Evolutionary conservation across 1,140 invertebrate genomes (phyloP), one percentile per base, ranked within the genome.

Genomic region (Lepidurus arcticus): DNA sequence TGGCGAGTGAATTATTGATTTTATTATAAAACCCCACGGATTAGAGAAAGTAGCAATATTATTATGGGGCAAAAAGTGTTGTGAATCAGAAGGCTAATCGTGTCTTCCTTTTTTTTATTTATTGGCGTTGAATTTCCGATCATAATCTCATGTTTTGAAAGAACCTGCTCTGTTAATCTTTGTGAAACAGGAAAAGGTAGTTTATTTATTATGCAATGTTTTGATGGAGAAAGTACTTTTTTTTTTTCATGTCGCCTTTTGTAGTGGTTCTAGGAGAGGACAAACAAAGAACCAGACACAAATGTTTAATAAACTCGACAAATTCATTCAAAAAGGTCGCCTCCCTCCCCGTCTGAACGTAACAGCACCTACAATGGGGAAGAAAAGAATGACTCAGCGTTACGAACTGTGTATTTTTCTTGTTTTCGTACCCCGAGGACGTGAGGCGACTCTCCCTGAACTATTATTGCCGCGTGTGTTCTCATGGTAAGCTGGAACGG

Each of bases 51-150:
- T 34, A 34, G 34, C 65, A 74, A 74, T 13, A 16, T 75, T 42
- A 42, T 7, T 78, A 24, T 21, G 65, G 16, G 11, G 43, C 7
- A 47, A 34, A 1, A 74, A 34, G 34, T 76, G 9, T n/a, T 3
- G 42, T 43, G 13, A 42, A 76, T 42, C 2, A 11, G n/a, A 11
- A 43, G 4, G 7, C 21, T 2, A 76, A 76, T 43, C n/a, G 42
- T 24, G 45, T 47, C n/a, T 34, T 47, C 9, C 34, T 53, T 16
- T 43, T n/a, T 45, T 53, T 65, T 76, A 76, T 76, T 76, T 76
- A 76, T 76, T 76, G 10, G 34, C 44, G 7, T 21, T 53, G 34
- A 21, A 11, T 65, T 65, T 34, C 53, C n/a, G 53, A 65, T 65
- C 21, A 65, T 7, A 65, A 65, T 16, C 53, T 13, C 21, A 16